Percentiles rank a stretch among this genome's conserved stretches.
Evolutionary conservation across 2,888 invertebrate genomes (phyloP).

Genomic region (Cheilosia pagana): DNA sequence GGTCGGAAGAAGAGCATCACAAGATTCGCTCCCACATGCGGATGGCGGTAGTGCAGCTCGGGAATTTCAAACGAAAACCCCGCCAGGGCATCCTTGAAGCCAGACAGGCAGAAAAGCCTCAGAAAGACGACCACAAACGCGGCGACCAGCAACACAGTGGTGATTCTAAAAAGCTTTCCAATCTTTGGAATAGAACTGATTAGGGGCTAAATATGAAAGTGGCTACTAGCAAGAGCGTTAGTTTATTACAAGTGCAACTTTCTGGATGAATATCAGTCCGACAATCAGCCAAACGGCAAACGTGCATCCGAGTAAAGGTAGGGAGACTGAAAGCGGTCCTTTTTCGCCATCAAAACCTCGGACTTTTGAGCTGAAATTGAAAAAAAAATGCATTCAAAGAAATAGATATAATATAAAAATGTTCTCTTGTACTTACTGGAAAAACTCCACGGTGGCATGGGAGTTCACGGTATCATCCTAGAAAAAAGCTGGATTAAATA

Average conservation of each 20-base stretch:
- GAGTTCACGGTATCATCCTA: constrained; percentile 77
- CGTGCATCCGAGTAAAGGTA: constrained; percentile 78
- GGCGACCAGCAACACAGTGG: constrained; percentile 78
- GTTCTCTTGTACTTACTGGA: constrained; percentile 77
- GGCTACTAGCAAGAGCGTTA: constrained; percentile 32
- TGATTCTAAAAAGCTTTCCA: constrained; percentile 80
- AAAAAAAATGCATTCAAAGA: too few relatives aligned
- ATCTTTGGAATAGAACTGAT: constrained; percentile 77
- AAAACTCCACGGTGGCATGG: constrained; percentile 81
- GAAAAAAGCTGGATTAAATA: not conserved
- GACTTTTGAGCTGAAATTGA: constrained; percentile 77
- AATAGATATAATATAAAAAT: too few relatives aligned
- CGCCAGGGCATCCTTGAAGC: constrained; percentile 76
- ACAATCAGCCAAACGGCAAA: constrained; percentile 79
- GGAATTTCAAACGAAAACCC: constrained; percentile 74
- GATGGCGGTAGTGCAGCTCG: constrained; percentile 39
- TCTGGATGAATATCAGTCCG: constrained; percentile 77
- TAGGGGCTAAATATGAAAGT: constrained; percentile 44
- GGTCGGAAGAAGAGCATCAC: constrained; percentile 90
- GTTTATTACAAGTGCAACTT: constrained; percentile 79
- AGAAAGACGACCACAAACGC: constrained; percentile 79
- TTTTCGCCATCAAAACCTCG: constrained; percentile 77
- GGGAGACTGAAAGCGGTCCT: constrained; percentile 77
- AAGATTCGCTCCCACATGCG: constrained; percentile 73
- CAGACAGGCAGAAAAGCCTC: constrained; percentile 77